Evolutionary conservation across 2,113 vertebrate species (phyloP).

Genomic region (Buteo buteo): DNA sequence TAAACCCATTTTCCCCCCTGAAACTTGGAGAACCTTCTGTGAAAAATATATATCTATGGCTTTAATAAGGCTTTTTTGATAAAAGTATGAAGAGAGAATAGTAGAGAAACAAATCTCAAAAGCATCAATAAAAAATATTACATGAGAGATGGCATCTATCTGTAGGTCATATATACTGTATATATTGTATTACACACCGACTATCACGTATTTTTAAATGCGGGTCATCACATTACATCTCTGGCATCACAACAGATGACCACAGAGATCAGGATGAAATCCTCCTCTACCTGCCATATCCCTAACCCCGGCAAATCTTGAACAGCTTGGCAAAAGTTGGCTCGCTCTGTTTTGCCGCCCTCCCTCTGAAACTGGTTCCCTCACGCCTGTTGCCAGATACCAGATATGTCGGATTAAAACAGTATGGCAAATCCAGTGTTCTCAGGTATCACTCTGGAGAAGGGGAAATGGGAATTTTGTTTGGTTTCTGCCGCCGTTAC

Average conservation of each 20-base stretch:
- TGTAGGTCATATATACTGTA: background rate
- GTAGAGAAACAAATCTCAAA: background rate
- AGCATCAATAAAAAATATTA: background rate
- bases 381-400: background rate
- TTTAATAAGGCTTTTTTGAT: background rate
- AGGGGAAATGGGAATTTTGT: background rate
- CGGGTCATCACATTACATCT: background rate
- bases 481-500: background rate
- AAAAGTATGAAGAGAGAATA: background rate
- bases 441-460: background rate
- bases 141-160: background rate
- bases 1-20: background rate
- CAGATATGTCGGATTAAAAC: background rate
- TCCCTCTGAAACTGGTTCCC: background rate
- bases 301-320: background rate
- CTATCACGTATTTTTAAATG: background rate
- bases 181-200: background rate
- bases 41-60: background rate
- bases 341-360: background rate
- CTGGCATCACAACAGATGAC: background rate
- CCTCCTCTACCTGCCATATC: background rate
- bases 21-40: background rate
- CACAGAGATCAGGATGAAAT: background rate
- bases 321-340: background rate
- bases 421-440: background rate